These are phyloP conservation scores for Anoplolepis gracilipes DNA, from an alignment of 1,140 invertebrate genomes.

Conservation along the genomic window DNA sequence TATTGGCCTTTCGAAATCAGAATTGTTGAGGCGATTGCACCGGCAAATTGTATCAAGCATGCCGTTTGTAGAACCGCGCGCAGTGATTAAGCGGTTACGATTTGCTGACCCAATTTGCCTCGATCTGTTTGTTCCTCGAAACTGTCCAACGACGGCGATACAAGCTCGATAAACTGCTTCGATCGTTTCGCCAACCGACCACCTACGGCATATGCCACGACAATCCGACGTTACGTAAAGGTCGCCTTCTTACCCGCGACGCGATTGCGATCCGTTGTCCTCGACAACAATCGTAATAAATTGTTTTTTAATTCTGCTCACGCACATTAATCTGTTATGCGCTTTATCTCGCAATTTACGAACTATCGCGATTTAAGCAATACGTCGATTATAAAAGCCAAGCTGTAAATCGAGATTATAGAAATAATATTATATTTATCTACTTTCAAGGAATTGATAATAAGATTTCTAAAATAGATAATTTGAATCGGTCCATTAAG, in stretches of 20 bases:
- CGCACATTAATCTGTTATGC: conserved; percentile 9
- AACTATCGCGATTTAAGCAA: background rate
- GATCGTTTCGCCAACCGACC: conserved; percentile 10
- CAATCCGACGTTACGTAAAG: conserved; percentile 42
- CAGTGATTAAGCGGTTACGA: conserved; percentile 38
- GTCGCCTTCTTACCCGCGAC: background rate
- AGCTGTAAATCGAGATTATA: conserved; percentile 1
- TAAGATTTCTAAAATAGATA: background rate
- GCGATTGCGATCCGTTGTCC: conserved; percentile 9
- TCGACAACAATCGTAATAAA: conserved; percentile 26
- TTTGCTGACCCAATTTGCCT: conserved; percentile 67
- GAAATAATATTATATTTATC: conserved; percentile 1
- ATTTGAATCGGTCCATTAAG: background rate
- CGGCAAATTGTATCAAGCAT: conserved; percentile 55
- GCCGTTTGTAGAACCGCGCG: conserved; percentile 28
- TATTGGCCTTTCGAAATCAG: background rate
- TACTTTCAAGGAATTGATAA: background rate
- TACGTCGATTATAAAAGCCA: background rate
- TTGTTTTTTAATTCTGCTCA: conserved; percentile 35
- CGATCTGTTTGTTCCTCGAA: conserved; percentile 42
- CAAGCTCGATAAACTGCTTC: conserved; percentile 30
- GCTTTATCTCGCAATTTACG: conserved; percentile 20
- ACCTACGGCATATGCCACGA: conserved; percentile 33
- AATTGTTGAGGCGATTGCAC: conserved; percentile 23
- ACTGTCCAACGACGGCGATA: conserved; percentile 37